Percentiles rank a stretch among this genome's conserved stretches.
These are phyloP conservation scores for Eupithecia inturbata DNA, from an alignment of 2,888 invertebrate genomes.

Conservation along the genomic window DNA sequence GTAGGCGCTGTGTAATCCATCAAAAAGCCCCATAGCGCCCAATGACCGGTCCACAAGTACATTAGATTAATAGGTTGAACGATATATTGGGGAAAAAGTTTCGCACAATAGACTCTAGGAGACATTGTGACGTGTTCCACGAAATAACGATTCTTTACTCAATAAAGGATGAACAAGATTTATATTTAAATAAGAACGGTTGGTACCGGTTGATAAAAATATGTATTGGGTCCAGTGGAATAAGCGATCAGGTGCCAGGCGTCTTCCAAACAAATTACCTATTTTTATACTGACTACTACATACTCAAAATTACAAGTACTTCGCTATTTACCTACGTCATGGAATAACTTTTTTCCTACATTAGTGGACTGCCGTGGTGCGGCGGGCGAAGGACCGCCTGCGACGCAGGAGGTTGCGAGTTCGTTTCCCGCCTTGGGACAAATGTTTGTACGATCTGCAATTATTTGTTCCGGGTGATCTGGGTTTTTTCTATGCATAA, in stretches of 20 bases:
- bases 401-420: no score
- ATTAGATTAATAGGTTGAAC: conserved; percentile 18
- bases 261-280: neutral
- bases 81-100: conserved; percentile 8
- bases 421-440: no score
- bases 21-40: conserved; percentile 48
- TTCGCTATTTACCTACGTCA: neutral
- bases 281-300: neutral
- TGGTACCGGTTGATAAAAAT: neutral
- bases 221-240: neutral
- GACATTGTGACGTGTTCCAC: neutral
- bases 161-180: neutral
- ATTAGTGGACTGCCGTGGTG: no score
- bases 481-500: no score
- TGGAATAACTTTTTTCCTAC: neutral
- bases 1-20: conserved; percentile 56
- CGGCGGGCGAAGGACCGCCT: no score
- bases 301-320: neutral
- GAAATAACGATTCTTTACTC: conserved; percentile 2
- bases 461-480: no score
- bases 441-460: no score
- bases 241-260: neutral
- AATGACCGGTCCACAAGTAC: conserved; percentile 17
- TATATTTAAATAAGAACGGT: neutral
- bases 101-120: neutral